A percentile compares a stretch with the other conserved stretches of the same genome.
Conservation (phyloP, 2,797 vertebrate species). For the Anguilla anguilla region DNA sequence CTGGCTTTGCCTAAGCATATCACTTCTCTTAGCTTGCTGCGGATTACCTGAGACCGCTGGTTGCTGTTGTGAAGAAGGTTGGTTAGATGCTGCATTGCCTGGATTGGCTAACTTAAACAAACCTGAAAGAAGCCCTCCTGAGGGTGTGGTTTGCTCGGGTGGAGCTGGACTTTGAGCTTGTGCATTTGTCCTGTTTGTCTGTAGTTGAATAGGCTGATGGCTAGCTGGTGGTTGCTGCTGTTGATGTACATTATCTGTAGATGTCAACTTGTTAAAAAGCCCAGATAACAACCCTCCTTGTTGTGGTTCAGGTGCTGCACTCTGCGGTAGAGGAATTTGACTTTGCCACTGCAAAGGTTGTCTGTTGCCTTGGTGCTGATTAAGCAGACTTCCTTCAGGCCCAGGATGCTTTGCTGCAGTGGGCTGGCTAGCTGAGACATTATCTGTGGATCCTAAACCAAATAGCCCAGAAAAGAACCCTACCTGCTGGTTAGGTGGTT, state of each 20-base stretch:
- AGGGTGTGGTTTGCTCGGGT: constrained; percentile 48
- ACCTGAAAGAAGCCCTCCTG: constrained; percentile 72
- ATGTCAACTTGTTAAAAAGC: constrained; percentile 76
- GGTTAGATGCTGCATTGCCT: constrained; percentile 58
- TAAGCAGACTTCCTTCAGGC: constrained; percentile 43
- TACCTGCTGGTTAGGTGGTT: constrained; percentile 65
- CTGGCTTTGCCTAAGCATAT: constrained; percentile 36
- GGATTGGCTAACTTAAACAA: constrained; percentile 71
- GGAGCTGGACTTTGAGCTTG: constrained; percentile 47
- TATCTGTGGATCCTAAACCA: constrained; percentile 64
- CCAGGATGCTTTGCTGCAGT: constrained; percentile 51
- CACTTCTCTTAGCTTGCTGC: constrained; percentile 46
- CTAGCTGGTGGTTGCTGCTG: constrained; percentile 49
- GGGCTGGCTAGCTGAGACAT: constrained; percentile 53
- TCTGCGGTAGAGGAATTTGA: constrained; percentile 62
- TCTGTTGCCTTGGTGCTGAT: constrained; percentile 64
- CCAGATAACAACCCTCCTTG: constrained; percentile 78
- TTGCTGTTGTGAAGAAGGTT: constrained; percentile 52
- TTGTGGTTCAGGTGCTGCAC: constrained; percentile 62
- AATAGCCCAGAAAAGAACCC: constrained; percentile 73
- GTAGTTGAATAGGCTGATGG: constrained; percentile 51
- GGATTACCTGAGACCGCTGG: constrained; percentile 38
- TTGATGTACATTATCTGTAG: constrained; percentile 67
- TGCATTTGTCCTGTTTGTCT: constrained; percentile 46
- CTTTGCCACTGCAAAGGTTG: constrained; percentile 72